A percentile compares a stretch with the other conserved stretches of the same genome.
phyloP scores from a whole-genome alignment of 2,888 invertebrate genomes.

The Cerastis rubricosa region DNA sequence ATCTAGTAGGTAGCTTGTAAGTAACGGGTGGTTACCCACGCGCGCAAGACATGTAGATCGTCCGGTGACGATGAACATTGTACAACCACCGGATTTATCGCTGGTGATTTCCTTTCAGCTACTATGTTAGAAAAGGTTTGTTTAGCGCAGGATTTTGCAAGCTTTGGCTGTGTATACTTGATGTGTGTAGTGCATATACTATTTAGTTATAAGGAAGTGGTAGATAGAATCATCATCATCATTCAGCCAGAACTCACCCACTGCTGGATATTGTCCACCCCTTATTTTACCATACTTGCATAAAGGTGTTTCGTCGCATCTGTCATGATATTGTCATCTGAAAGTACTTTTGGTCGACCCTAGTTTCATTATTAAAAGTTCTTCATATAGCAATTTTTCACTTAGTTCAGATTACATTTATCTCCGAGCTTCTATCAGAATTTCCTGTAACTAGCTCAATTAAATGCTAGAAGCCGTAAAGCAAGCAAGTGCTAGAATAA shows the following conservation, averaged over 20 bases:
- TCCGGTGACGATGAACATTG: constrained; percentile 67
- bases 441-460: constrained; percentile 8
- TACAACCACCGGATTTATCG: constrained; percentile 60
- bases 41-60: constrained; percentile 75
- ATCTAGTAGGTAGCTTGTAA: constrained; percentile 60
- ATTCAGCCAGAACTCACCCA: background rate
- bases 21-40: constrained; percentile 78
- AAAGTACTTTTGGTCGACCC: background rate
- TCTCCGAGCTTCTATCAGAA: constrained; percentile 2
- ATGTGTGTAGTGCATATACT: background rate
- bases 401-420: background rate
- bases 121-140: constrained; percentile 23
- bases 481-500: constrained; percentile 18
- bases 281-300: background rate
- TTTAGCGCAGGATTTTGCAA: background rate
- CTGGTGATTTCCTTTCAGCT: constrained; percentile 51
- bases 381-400: background rate
- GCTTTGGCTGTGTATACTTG: background rate
- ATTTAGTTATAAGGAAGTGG: background rate
- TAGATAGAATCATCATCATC: background rate
- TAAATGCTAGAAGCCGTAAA: constrained; percentile 25
- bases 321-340: background rate
- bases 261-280: background rate
- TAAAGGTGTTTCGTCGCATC: background rate
- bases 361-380: background rate